Base-by-base conservation (phyloP, 92 coral and sea anemone species). In the Hydrozoanthus gracilis region DNA sequence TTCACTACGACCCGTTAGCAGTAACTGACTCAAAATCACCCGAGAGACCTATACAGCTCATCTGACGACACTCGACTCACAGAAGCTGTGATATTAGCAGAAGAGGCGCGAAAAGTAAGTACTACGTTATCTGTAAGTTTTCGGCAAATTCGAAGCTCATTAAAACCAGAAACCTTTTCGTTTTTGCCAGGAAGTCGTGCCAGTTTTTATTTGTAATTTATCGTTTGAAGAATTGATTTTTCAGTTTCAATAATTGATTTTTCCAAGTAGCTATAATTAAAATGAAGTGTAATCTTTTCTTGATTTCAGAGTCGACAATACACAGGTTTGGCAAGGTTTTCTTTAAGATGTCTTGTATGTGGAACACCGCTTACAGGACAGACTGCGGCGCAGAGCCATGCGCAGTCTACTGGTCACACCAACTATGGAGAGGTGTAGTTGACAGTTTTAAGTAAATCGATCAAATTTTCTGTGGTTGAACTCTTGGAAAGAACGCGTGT, bases 1-100 rank as follows among this genome's bases (percentile, higher is more conserved):
- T 96, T 58, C 99, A 96, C 83, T 96, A 96, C 72, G 99, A 96
- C 88, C 99, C 99, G 11, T 93, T 96, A 9, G 99, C 87, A 77
- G 92, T 95, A 35, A 89, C 86, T 44, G 83, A 84, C 75, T 70
- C 93, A 48, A 89, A 87, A 71, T 76, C 83, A 3, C 11, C 93
- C 58, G 76, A 77, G 39, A 47, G 78, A 65, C 98, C 98, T 8
- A 77, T 93, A 8, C 96, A 96, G 95, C 71, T 88, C 87, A 1
- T 62, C 83, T 15, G 98, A 96, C 18, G 95, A 96, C 52, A 80
- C 75, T 73, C 87, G 99, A 64, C 80, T 96, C 62, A 76, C 91
- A 2, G 98, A 93, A 55, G 99, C 99, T 61, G 88, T 90, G 18
- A 80, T 88, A 44, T 79, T 96, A 44, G 99, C 94, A 39, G 87